Conservation (phyloP, 2,888 invertebrate species). For the Odontocerum albicorne region DNA sequence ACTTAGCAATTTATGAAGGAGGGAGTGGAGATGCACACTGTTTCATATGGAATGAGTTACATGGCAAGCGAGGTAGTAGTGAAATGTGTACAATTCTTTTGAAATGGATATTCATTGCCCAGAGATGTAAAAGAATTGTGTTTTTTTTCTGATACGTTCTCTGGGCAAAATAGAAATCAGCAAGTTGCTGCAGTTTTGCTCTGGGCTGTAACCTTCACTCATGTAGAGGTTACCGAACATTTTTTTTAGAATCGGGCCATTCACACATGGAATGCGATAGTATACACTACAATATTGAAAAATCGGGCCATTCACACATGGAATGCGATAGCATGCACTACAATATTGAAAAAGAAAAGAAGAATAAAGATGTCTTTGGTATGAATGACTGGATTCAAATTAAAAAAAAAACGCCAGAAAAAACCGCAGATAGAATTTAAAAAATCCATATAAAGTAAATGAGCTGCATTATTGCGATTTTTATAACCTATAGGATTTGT, state of each 20-base stretch:
- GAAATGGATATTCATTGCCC: background rate
- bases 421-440: background rate
- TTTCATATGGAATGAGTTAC: conserved; percentile 2
- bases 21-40: background rate
- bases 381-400: background rate
- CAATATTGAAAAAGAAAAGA: conserved; percentile 5
- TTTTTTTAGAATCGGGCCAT: conserved; percentile 19
- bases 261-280: conserved; percentile 17
- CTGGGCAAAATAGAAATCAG: conserved; percentile 8
- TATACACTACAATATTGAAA: conserved; percentile 13
- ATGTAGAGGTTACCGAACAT: background rate
- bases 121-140: background rate
- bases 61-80: conserved; percentile 3
- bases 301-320: conserved; percentile 18
- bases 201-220: background rate
- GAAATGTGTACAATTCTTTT: background rate
- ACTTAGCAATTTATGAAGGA: conserved; percentile 5
- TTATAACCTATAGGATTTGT: conserved; percentile 2
- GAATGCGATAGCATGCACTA: conserved; percentile 16
- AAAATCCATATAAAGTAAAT: background rate
- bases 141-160: conserved; percentile 8
- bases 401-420: background rate
- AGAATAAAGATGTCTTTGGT: background rate
- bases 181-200: conserved; percentile 2
- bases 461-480: background rate